Percentiles rank a stretch among this genome's conserved stretches.
phyloP scores from a whole-genome alignment of 2,888 invertebrate genomes.

The Rhyacophila evoluta region DNA sequence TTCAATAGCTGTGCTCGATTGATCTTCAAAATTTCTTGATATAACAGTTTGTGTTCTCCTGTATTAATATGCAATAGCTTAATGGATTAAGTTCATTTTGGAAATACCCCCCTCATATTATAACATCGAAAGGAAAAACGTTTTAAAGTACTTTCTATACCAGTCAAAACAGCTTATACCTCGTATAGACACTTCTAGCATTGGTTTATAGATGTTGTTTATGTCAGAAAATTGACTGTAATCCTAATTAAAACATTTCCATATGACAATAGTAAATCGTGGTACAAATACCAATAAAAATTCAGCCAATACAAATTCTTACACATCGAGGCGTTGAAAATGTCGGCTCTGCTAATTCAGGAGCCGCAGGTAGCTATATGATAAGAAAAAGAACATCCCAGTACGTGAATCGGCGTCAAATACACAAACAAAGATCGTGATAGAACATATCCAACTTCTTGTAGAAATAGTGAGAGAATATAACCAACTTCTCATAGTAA shows the following conservation, averaged over 20 bases:
- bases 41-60: no score
- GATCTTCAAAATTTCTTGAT: no score
- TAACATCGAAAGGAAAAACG: no score
- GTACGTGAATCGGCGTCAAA: background rate
- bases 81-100: no score
- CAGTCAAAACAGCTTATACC: no score
- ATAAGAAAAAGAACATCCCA: conserved; percentile 29
- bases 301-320: background rate
- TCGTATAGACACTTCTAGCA: no score
- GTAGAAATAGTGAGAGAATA: background rate
- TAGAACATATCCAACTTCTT: background rate
- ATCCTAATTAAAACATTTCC: background rate
- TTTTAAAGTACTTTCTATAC: no score
- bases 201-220: no score
- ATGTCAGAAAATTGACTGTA: no score
- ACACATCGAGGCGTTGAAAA: background rate
- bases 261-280: background rate
- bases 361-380: background rate
- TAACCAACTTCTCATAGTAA: background rate
- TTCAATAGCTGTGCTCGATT: no score
- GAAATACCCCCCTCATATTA: no score
- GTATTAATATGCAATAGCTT: no score
- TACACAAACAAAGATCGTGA: background rate
- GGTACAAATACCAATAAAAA: background rate
- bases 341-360: background rate